These are phyloP conservation scores for Podarcis muralis DNA, from an alignment of 2,113 vertebrate species.

Conservation along the genomic window DNA sequence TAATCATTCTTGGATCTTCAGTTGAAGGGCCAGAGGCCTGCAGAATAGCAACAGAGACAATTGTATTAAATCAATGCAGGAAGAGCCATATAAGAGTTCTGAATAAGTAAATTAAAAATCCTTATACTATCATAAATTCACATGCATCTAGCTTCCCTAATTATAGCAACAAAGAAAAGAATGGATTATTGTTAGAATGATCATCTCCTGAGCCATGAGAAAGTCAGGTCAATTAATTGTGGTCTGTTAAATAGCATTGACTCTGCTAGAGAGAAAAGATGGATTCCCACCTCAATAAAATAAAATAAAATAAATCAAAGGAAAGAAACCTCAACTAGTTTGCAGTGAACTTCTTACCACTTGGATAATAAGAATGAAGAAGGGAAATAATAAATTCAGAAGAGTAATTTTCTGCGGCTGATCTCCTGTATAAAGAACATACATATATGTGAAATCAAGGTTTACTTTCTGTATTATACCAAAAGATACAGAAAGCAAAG, in stretches of 20 bases:
- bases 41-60: neutral
- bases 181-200: slow-evolving; percentile 7
- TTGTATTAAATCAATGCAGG: neutral
- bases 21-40: too few species aligned
- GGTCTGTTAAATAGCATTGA: slow-evolving; percentile 11
- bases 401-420: slow-evolving; percentile 47
- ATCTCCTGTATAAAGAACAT: slow-evolving; percentile 51
- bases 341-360: neutral
- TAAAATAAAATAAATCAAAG: neutral
- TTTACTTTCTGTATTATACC: slow-evolving; percentile 30
- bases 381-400: slow-evolving; percentile 19
- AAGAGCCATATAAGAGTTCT: neutral
- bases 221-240: slow-evolving; percentile 34
- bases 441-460: slow-evolving; percentile 19
- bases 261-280: slow-evolving; percentile 12
- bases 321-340: slow-evolving; percentile 21
- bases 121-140: neutral
- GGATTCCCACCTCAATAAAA: slow-evolving; percentile 34
- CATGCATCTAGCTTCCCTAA: neutral
- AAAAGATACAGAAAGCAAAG: slow-evolving; percentile 33
- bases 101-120: slow-evolving; percentile 1
- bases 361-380: slow-evolving; percentile 12
- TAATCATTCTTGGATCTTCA: too few species aligned
- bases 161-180: neutral
- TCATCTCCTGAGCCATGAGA: slow-evolving; percentile 4